Base-by-base conservation (phyloP, 2,113 vertebrate species). In the Stomatorhinus ivindoensis region DNA sequence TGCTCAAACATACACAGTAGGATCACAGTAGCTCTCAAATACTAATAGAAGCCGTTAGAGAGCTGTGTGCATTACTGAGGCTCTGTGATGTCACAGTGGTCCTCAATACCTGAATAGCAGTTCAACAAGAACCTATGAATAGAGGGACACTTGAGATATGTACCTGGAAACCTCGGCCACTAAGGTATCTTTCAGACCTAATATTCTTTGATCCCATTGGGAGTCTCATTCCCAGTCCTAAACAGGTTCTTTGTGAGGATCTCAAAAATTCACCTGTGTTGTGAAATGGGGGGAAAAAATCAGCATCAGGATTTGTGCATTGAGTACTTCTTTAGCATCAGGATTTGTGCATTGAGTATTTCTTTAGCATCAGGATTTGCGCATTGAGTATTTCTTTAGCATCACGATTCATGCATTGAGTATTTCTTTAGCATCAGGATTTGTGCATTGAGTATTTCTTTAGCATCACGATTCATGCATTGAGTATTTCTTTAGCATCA, bases 1-100 rank as follows among this genome's bases (percentile, higher is more conserved):
- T 55, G 21, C 89, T 65, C 69, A 47, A 42, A 76, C 85, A 51
- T 91, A 65, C 90, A 91, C 91, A 51, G 88, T n/a, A 31, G 31
- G 31, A 82, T 31, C 94, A 93, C 27, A 90, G 93, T 94, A 93
- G 82, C 91, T 92, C 94, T 76, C 69, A 39, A 76, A 76, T 17
- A 39, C 31, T 15, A 17, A 76, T 27, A 65, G n/a, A 65, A 65
- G n/a, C 11, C 3, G n/a, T 13, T 13, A 10, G 61, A 27, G 61
- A 61, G 24, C 61, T 65, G 58, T 65, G 58, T 65, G n/a, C 27
- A 31, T 65, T 65, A 27, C 24, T 10, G n/a, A 39, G 31, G 31
- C 31, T 19, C 69, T 76, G 8, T 76, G 69, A 19, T 76, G 31
- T 39, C 69, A 76, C 13, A 13, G 19, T 39, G 69, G 31, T 31